These are phyloP conservation scores for Marmota monax DNA, from an alignment of 2,113 vertebrate species.

Conservation along the genomic window DNA sequence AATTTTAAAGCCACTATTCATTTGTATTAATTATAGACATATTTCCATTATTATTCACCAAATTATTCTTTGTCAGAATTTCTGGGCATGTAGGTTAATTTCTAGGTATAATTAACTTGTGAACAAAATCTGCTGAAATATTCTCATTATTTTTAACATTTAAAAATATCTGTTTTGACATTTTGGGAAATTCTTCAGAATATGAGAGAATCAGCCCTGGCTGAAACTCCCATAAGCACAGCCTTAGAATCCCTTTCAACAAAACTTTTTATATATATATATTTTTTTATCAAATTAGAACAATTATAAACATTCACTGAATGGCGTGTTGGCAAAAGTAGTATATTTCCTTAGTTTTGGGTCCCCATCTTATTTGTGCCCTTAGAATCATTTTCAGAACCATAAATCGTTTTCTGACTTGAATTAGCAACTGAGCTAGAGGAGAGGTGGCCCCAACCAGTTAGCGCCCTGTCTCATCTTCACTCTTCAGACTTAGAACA, in stretches of 20 bases:
- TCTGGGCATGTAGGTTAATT: conserved; percentile 34
- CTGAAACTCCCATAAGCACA: neutral
- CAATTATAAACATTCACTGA: neutral
- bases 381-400: conserved; percentile 9
- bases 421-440: neutral
- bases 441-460: neutral
- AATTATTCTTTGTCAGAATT: conserved; percentile 38
- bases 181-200: neutral
- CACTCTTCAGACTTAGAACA: neutral
- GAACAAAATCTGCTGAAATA: neutral
- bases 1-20: neutral
- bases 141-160: neutral
- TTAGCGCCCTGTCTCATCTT: neutral
- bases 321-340: neutral
- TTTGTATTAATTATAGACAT: neutral
- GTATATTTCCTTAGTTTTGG: neutral
- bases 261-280: too few relatives aligned
- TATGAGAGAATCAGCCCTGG: neutral
- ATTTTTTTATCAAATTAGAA: neutral
- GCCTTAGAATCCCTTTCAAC: neutral
- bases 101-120: neutral
- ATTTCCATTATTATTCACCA: conserved; percentile 7
- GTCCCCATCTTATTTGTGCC: neutral
- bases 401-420: neutral
- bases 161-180: neutral